Evolutionary conservation across 2,888 invertebrate species (phyloP).

Genomic region (Fragum whitleyi): DNA sequence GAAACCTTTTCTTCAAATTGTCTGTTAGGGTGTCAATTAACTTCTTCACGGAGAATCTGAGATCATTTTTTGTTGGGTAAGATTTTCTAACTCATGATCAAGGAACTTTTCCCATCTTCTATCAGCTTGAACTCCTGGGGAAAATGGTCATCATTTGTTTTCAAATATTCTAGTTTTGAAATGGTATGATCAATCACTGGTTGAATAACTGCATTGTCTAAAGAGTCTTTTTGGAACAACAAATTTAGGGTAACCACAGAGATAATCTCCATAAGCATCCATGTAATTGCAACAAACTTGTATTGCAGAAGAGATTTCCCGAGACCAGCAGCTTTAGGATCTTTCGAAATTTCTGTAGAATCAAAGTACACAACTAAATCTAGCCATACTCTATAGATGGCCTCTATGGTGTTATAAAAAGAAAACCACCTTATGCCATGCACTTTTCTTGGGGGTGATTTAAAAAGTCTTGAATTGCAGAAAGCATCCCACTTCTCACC

Average conservation of each 20-base stretch:
- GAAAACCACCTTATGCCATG: constrained; percentile 42
- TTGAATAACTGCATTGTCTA: constrained; percentile 20
- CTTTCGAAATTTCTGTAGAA: constrained; percentile 2
- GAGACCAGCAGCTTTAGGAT: constrained; percentile 21
- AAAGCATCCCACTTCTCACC: constrained; percentile 12
- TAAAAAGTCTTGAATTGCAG: constrained; percentile 29
- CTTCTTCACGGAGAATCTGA: no score
- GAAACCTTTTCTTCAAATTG: no score
- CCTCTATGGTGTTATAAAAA: constrained; percentile 35
- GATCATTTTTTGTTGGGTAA: no score
- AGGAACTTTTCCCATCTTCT: no score
- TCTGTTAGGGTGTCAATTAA: no score
- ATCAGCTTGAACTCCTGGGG: no score
- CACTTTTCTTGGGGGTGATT: constrained; percentile 32
- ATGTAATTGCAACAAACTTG: constrained; percentile 15
- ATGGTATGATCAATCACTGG: constrained; percentile 41
- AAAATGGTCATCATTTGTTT: constrained; percentile 27
- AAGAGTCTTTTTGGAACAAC: constrained; percentile 28
- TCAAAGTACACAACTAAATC: constrained; percentile 35
- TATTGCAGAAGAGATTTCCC: constrained; percentile 10
- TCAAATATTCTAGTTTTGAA: constrained; percentile 53
- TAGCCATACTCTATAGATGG: constrained; percentile 25
- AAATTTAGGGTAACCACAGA: constrained; percentile 27
- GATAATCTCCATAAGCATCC: constrained; percentile 37
- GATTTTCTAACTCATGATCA: no score